Conservation (phyloP, 2,888 invertebrate species). For the Cephus runcator region DNA sequence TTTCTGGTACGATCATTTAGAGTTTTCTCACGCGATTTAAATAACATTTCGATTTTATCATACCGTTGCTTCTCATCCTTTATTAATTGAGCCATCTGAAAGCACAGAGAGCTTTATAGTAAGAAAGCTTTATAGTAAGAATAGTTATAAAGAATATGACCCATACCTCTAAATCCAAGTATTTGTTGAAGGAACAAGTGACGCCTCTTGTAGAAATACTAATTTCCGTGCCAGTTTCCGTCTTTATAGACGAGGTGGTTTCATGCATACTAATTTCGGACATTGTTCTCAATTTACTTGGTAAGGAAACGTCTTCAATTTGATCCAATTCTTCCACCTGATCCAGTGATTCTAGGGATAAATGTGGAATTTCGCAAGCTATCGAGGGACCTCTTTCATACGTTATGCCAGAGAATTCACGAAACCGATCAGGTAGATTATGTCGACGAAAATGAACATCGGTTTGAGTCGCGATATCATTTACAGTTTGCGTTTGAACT, state of each 20-base stretch:
- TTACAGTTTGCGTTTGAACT: slow-evolving; percentile 62
- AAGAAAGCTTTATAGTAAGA: neutral
- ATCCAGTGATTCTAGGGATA: slow-evolving; percentile 52
- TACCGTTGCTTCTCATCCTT: slow-evolving; percentile 76
- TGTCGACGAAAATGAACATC: slow-evolving; percentile 40
- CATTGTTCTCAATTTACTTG: slow-evolving; percentile 59
- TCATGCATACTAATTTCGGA: slow-evolving; percentile 63
- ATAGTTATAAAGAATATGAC: neutral
- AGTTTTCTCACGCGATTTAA: slow-evolving; percentile 76
- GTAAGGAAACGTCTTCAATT: slow-evolving; percentile 55
- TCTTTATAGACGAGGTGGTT: slow-evolving; percentile 63
- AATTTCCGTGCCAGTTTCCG: slow-evolving; percentile 63
- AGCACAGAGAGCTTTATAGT: slow-evolving; percentile 5
- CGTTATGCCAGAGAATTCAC: slow-evolving; percentile 45
- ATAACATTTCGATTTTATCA: slow-evolving; percentile 73
- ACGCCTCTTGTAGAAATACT: slow-evolving; percentile 62
- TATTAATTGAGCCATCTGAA: slow-evolving; percentile 72
- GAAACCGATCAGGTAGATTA: slow-evolving; percentile 25
- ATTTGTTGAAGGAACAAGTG: slow-evolving; percentile 61
- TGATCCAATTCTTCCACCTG: slow-evolving; percentile 54
- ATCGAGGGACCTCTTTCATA: slow-evolving; percentile 43
- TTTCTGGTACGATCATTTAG: slow-evolving; percentile 74
- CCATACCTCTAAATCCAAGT: slow-evolving; percentile 56
- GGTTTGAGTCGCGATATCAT: slow-evolving; percentile 63
- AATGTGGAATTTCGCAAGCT: slow-evolving; percentile 41